phyloP scores from a whole-genome alignment of 2,797 vertebrate genomes.

The Apogon talboti region DNA sequence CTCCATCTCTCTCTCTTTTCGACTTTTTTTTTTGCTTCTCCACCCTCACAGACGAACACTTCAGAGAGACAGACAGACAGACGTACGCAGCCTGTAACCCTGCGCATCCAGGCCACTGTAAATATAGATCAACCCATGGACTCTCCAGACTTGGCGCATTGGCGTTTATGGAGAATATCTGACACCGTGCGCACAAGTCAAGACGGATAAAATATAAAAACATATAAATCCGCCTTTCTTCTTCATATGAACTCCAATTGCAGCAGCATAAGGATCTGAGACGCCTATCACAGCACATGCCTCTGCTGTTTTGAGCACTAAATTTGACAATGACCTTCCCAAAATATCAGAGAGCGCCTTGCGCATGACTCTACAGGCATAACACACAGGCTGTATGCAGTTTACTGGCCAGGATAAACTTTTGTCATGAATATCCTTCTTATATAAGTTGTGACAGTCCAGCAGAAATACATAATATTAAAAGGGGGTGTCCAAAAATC shows the following conservation, averaged over 20 bases:
- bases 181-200: not conserved
- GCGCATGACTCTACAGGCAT: constrained; percentile 35
- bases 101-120: constrained; percentile 53
- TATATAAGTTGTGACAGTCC: not conserved
- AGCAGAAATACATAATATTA: not conserved
- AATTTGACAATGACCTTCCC: constrained; percentile 84
- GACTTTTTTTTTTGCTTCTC: constrained; percentile 3
- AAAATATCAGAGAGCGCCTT: constrained; percentile 66
- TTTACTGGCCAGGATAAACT: constrained; percentile 39
- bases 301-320: constrained; percentile 59
- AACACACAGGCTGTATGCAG: constrained; percentile 5
- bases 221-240: not conserved
- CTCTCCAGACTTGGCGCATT: constrained; percentile 55
- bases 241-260: constrained; percentile 7
- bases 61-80: constrained; percentile 4
- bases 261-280: constrained; percentile 33
- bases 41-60: constrained; percentile 48
- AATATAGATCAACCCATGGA: constrained; percentile 51
- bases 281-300: constrained; percentile 56
- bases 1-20: constrained; percentile 22
- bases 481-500: too few species aligned
- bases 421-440: not conserved
- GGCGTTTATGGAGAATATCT: not conserved
- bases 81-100: not conserved
- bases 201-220: too few species aligned